A percentile compares a stretch with the other conserved stretches of the same genome.
Evolutionary conservation across 2,113 vertebrate genomes (phyloP).

Genomic region (Pyxicephalus adspersus): DNA sequence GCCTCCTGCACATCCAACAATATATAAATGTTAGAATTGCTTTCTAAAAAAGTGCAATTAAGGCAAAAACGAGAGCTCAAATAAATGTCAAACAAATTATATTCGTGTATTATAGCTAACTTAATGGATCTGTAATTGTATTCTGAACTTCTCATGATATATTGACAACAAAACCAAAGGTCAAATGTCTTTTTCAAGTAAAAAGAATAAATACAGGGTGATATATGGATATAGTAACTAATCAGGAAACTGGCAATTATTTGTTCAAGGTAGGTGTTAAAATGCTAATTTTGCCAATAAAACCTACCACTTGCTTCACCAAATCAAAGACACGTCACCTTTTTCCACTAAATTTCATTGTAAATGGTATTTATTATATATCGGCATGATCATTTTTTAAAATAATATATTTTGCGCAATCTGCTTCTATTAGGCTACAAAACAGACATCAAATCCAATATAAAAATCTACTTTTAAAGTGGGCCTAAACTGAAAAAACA

Average conservation of each 20-base stretch:
- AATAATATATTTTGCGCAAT: not conserved
- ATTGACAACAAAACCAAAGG: constrained; percentile 39
- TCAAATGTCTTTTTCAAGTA: constrained; percentile 22
- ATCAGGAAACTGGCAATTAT: constrained; percentile 23
- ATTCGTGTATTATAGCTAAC: constrained; percentile 21
- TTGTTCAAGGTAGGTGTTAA: constrained; percentile 38
- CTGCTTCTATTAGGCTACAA: too few species aligned
- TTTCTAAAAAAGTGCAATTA: constrained; percentile 26
- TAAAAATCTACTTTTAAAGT: too few species aligned
- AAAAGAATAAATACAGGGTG: constrained; percentile 11
- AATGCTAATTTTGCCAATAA: constrained; percentile 28
- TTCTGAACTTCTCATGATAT: constrained; percentile 8
- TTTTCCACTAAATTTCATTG: constrained; percentile 10
- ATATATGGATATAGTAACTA: constrained; percentile 23
- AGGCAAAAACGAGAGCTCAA: constrained; percentile 32
- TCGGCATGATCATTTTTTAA: not conserved
- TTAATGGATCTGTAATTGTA: constrained; percentile 45
- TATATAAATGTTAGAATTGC: constrained; percentile 25
- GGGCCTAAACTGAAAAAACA: too few species aligned
- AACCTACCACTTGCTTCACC: not conserved
- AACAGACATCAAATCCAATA: too few species aligned
- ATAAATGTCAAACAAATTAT: constrained; percentile 50
- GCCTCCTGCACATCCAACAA: constrained; percentile 20
- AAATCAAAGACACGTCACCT: constrained; percentile 8
- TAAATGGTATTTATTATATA: not conserved